Base-by-base conservation (phyloP, 2,113 vertebrate species). In the Danionella cerebrum region DNA sequence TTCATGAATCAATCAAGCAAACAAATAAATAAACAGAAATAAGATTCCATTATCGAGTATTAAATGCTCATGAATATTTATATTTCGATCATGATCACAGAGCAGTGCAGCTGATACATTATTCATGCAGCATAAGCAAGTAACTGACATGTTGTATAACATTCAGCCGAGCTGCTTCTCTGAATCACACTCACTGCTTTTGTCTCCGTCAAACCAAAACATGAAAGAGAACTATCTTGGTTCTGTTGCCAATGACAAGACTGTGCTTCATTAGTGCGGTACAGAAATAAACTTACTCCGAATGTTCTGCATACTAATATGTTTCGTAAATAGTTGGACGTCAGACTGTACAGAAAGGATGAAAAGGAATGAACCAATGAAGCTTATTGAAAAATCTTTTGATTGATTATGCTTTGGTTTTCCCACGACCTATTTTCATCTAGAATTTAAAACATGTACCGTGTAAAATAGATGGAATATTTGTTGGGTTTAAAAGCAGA, bases 41-140 rank as follows among this genome's bases (percentile, higher is more conserved):
- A 48, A 0, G 24, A 35, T 48, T 47, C 2, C 18, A 22, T 22
- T 48, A 48, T 47, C 13, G 14, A 18, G n/a, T 48, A 64, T 35
- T 64, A 64, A 48, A 64, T 64, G 31, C 60, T 14, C 3, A 14
- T 48, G 1, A 47, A 22, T 64, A 63, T 64, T 48, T 48, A 48
- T 22, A 22, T 7, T 48, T 63, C 19, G 11, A 48, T 63, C 27
- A 36, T 6, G 21, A 35, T 11, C 18, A 59, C 13, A 22, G 16
- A 62, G 16, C 58, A 45, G 58, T 31, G 11, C 16, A 10, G 27
- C 11, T 35, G 16, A 19, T 48, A 12, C 31, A 47, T 62, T 45
- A 62, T 62, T 62, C 16, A 62, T 62, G 6, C 11, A 12, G 4
- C 18, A 27, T 22, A 33, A 33, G 16, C 27, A 63, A 63, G 22